These are phyloP conservation scores for Tenebrosternarchus preto DNA, from an alignment of 2,113 vertebrate species.

Conservation along the genomic window DNA sequence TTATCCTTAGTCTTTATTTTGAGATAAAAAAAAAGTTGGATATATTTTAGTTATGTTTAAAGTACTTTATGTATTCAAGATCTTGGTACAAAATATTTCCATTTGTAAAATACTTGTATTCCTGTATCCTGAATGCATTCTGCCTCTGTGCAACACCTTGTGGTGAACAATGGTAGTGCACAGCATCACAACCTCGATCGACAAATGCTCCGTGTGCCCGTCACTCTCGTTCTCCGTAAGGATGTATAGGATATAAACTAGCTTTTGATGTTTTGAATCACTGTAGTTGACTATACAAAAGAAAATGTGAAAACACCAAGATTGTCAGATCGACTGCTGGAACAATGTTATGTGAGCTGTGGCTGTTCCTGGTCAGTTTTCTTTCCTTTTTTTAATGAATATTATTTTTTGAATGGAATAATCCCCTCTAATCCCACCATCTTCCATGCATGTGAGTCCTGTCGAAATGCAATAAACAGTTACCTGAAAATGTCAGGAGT, in stretches of 20 bases:
- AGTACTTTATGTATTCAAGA: slow-evolving; percentile 1
- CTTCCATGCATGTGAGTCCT: slow-evolving; percentile 75
- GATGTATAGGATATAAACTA: slow-evolving; percentile 70
- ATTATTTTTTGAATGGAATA: slow-evolving; percentile 61
- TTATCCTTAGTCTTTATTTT: slow-evolving; percentile 74
- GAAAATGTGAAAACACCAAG: slow-evolving; percentile 78
- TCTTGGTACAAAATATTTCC: slow-evolving; percentile 38
- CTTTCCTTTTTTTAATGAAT: slow-evolving; percentile 41
- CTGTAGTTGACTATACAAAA: slow-evolving; percentile 89
- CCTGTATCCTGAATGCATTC: slow-evolving; percentile 50
- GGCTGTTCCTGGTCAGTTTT: slow-evolving; percentile 54
- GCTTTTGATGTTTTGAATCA: slow-evolving; percentile 89
- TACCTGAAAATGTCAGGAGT: slow-evolving; percentile 20
- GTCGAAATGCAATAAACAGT: slow-evolving; percentile 77
- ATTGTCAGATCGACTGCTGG: slow-evolving; percentile 62
- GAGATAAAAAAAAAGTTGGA: slow-evolving; percentile 60
- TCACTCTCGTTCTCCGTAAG: slow-evolving; percentile 59
- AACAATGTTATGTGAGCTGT: slow-evolving; percentile 65
- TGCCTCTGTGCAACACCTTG: slow-evolving; percentile 12
- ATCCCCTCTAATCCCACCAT: slow-evolving; percentile 38
- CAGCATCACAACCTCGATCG: slow-evolving; percentile 23
- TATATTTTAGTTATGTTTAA: slow-evolving; percentile 76
- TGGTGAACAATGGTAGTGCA: slow-evolving; percentile 29
- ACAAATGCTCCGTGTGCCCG: slow-evolving; percentile 54
- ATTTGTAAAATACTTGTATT: slow-evolving; percentile 52